phyloP scores from a whole-genome alignment of 2,888 invertebrate species.

The Sphaeridia pumilis region DNA sequence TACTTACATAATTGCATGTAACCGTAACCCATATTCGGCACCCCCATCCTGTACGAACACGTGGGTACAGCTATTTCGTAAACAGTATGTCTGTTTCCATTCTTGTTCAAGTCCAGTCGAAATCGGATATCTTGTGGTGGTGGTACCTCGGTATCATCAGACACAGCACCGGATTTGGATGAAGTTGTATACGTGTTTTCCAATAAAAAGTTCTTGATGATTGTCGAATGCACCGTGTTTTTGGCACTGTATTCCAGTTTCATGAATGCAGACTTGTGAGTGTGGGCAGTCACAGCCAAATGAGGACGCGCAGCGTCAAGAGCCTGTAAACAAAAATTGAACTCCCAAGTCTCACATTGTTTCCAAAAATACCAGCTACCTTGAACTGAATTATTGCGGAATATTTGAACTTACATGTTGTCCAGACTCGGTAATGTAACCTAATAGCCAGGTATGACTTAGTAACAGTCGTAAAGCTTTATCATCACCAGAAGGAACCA shows the following conservation, averaged over 20 bases:
- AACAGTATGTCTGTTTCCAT: slow-evolving; percentile 39
- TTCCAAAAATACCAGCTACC: not conserved
- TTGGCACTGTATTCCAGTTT: slow-evolving; percentile 6
- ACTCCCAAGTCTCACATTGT: too few relatives aligned
- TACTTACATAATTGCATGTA: slow-evolving; percentile 57
- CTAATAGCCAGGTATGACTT: slow-evolving; percentile 25
- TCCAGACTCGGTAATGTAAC: slow-evolving; percentile 21
- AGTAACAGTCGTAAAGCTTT: slow-evolving; percentile 22
- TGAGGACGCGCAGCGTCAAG: slow-evolving; percentile 4
- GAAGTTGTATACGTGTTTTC: not conserved
- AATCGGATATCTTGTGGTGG: not conserved
- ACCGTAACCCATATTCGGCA: slow-evolving; percentile 71
- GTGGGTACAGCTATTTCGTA: slow-evolving; percentile 84
- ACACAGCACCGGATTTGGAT: not conserved
- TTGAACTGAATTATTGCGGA: not conserved
- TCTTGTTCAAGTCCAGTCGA: slow-evolving; percentile 1
- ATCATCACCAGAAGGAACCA: not conserved
- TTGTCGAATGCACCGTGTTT: slow-evolving; percentile 6
- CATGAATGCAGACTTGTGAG: slow-evolving; percentile 9
- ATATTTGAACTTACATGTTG: slow-evolving; percentile 17
- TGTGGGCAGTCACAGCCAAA: slow-evolving; percentile 13
- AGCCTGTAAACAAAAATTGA: not conserved
- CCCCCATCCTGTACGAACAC: slow-evolving; percentile 94
- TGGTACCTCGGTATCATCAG: not conserved
- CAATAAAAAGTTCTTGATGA: slow-evolving; percentile 2